Percentiles rank a stretch among this genome's conserved stretches.
Conservation (phyloP, 2,113 vertebrate species). For the Clarias gariepinus region DNA sequence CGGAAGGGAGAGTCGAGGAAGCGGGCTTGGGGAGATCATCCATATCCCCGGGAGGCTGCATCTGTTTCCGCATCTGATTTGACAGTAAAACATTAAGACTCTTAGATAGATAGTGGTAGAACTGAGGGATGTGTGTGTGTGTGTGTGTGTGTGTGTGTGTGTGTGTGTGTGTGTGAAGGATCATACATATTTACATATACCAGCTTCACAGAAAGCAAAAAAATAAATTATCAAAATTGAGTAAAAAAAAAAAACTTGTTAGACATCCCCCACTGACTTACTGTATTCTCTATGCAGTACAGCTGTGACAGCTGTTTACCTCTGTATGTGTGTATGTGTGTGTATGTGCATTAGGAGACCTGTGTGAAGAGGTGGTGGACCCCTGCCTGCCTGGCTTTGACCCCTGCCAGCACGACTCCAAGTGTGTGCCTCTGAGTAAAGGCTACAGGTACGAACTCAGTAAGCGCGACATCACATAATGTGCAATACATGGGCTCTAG, state of each 20-base stretch:
- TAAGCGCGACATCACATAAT: not conserved
- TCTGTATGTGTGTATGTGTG: constrained; percentile 27
- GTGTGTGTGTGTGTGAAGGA: not conserved
- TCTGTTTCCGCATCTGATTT: constrained; percentile 32
- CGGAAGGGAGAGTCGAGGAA: constrained; percentile 26
- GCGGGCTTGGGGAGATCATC: constrained; percentile 24
- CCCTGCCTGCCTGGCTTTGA: constrained; percentile 83
- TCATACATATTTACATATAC: constrained; percentile 52
- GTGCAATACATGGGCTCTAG: not conserved
- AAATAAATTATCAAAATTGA: too few relatives aligned
- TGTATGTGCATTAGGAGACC: constrained; percentile 78
- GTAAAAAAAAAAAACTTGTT: too few relatives aligned
- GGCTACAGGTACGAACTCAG: constrained; percentile 77
- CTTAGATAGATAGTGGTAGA: constrained; percentile 13
- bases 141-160: not conserved
- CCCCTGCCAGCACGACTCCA: constrained; percentile 89
- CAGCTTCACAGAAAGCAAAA: constrained; percentile 37
- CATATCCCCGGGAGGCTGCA: constrained; percentile 31
- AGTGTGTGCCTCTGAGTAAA: constrained; percentile 82
- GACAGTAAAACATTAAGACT: not conserved
- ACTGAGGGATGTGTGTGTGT: constrained; percentile 1
- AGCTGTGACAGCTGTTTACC: not conserved
- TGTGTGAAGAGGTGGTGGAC: constrained; percentile 91
- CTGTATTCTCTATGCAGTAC: not conserved
- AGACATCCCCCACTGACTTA: too few relatives aligned